A percentile compares a stretch with the other conserved stretches of the same genome.
These are phyloP conservation scores for Diachrysia chrysitis DNA, from an alignment of 2,888 invertebrate species.

Conservation along the genomic window DNA sequence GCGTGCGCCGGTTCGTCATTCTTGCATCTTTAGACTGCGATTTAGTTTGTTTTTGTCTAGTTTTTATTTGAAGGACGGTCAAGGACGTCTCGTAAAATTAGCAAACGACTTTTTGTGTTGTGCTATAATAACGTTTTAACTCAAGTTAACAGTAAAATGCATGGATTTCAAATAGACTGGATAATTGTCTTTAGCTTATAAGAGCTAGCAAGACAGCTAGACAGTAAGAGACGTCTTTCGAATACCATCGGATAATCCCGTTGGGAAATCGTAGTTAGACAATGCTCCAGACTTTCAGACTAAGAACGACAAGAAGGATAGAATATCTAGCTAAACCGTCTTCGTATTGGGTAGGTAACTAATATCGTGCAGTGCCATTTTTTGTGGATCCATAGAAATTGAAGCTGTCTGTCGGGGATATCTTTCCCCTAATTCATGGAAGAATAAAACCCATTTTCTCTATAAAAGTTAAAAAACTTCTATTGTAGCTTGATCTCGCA, in stretches of 20 bases:
- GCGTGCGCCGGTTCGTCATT: constrained; percentile 71
- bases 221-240: constrained; percentile 69
- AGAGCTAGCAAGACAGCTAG: constrained; percentile 56
- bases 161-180: constrained; percentile 19
- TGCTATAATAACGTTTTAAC: constrained; percentile 32
- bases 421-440: constrained; percentile 2
- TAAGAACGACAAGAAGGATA: constrained; percentile 57
- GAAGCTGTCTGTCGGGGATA: constrained; percentile 7
- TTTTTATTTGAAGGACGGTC: constrained; percentile 67
- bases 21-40: constrained; percentile 68
- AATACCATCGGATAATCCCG: constrained; percentile 72
- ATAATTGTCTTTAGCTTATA: background rate
- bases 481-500: background rate
- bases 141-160: constrained; percentile 35
- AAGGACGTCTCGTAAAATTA: constrained; percentile 60
- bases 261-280: constrained; percentile 73
- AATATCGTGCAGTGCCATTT: constrained; percentile 6
- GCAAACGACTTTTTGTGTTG: constrained; percentile 52
- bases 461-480: constrained; percentile 10
- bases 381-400: constrained; percentile 10
- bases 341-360: constrained; percentile 14
- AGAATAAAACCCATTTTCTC: background rate
- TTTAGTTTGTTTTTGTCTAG: constrained; percentile 67
- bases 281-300: constrained; percentile 61
- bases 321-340: constrained; percentile 29